phyloP scores from a whole-genome alignment of 1,140 invertebrate species.

The Drosophila subobscura region DNA sequence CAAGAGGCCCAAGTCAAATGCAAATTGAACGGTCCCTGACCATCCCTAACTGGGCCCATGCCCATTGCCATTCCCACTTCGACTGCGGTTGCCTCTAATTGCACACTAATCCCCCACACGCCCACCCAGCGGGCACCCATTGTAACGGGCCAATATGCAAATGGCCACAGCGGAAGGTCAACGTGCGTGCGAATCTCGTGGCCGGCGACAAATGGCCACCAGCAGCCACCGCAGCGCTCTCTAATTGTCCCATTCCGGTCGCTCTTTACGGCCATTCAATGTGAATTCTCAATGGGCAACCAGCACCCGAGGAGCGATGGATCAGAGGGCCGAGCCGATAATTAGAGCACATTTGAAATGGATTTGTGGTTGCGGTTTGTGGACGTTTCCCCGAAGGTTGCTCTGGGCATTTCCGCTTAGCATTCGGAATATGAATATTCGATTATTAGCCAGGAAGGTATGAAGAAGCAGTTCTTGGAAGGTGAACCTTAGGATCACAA shows the following conservation, averaged over 20 bases:
- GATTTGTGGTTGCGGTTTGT: constrained; percentile 58
- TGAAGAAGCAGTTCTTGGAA: constrained; percentile 13
- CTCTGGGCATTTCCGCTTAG: constrained; percentile 17
- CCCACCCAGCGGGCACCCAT: constrained; percentile 50
- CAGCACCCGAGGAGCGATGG: not conserved
- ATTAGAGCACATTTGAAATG: constrained; percentile 67
- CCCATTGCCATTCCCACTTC: constrained; percentile 16
- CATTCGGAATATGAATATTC: not conserved
- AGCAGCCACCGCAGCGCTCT: constrained; percentile 52
- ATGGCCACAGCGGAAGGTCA: constrained; percentile 75
- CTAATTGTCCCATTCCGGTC: constrained; percentile 58
- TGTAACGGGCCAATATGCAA: constrained; percentile 64
- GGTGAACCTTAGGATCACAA: not conserved
- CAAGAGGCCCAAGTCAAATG: constrained; percentile 49
- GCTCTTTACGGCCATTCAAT: constrained; percentile 57
- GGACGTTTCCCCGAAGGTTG: constrained; percentile 8
- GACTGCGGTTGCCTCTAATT: constrained; percentile 66
- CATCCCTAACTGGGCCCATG: constrained; percentile 7
- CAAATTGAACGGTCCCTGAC: constrained; percentile 47
- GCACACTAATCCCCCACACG: constrained; percentile 62
- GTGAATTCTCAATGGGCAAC: constrained; percentile 31
- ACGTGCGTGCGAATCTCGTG: constrained; percentile 77
- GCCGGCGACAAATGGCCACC: constrained; percentile 54
- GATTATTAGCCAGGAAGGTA: not conserved
- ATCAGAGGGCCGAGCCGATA: constrained; percentile 49